Evolutionary conservation across 2,113 vertebrate species (phyloP).

Genomic region (Cyanistes caeruleus): DNA sequence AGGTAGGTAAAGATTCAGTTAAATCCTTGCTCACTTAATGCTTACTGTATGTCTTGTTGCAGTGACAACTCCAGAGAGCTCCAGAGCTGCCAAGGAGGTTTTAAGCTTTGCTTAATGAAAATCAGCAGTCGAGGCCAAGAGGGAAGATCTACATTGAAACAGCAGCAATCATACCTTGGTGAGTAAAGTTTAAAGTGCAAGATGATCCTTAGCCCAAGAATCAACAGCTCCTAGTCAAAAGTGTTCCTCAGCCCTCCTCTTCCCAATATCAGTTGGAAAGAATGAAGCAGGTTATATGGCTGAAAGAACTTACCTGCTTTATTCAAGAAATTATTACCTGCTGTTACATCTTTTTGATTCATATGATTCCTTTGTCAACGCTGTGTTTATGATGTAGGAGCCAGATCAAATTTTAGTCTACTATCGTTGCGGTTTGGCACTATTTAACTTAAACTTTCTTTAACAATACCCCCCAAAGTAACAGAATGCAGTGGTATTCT

Average conservation of each 20-base stretch:
- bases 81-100: background rate
- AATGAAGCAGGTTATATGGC: background rate
- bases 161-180: background rate
- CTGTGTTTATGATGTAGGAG: background rate
- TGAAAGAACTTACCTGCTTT: background rate
- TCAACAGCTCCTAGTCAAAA: background rate
- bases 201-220: background rate
- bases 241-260: background rate
- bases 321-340: background rate
- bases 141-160: background rate
- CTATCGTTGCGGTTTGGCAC: background rate
- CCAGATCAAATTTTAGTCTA: background rate
- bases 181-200: background rate
- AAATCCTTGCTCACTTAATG: background rate
- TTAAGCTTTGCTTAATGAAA: background rate
- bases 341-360: background rate
- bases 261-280: background rate
- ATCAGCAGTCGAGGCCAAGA: background rate
- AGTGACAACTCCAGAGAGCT: background rate
- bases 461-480: background rate
- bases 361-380: background rate
- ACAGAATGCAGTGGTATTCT: background rate
- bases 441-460: background rate
- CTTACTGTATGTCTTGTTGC: background rate
- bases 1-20: background rate